Evolutionary conservation across 1,140 invertebrate species (phyloP), one percentile per base, ranked within the genome.

Genomic region (Lasioglossum albipes): DNA sequence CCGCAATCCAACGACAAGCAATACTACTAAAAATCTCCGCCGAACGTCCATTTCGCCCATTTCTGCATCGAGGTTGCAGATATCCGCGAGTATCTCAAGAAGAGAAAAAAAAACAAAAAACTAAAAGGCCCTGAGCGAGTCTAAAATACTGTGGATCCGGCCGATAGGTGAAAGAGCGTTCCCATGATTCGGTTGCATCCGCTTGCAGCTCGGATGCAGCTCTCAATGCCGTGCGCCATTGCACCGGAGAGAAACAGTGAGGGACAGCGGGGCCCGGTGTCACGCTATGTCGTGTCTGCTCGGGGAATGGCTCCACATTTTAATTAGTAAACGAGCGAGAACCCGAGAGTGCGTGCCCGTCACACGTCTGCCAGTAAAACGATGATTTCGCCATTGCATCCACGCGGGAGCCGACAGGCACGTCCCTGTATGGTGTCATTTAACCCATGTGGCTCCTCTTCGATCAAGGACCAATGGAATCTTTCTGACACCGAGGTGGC

Each of bases 391-490:
- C 81, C 71, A 68, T 74, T 54, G 65, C 27, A 36, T 54, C 83
- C 36, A 54, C 52, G 52, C 75, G 52, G 13, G 52, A 68, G 45
- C 31, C 59, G 52, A 52, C 78, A 5, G 20, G 59, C 45, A 22
- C 73, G 84, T 85, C 88, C 89, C 85, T 89, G 87, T 80, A 61
- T 27, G 69, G 75, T 84, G 85, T 77, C 83, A 75, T 85, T 89
- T 90, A 88, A 89, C 81, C 84, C 84, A 78, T 59, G 74, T 72
- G 73, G 1, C 73, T 81, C 74, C 20, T 64, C 16, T 16, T 59
- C 64, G 77, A 89, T 89, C 88, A 90, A 90, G 88, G 89, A 89
- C 82, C 73, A 84, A 78, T 89, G 88, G 86, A 89, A 89, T 86
- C 74, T 87, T 89, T 65, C 31, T 81, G 62, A 57, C 18, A 22